Evolutionary conservation across 1,140 invertebrate species (phyloP).

Genomic region (Achatina immaculata): DNA sequence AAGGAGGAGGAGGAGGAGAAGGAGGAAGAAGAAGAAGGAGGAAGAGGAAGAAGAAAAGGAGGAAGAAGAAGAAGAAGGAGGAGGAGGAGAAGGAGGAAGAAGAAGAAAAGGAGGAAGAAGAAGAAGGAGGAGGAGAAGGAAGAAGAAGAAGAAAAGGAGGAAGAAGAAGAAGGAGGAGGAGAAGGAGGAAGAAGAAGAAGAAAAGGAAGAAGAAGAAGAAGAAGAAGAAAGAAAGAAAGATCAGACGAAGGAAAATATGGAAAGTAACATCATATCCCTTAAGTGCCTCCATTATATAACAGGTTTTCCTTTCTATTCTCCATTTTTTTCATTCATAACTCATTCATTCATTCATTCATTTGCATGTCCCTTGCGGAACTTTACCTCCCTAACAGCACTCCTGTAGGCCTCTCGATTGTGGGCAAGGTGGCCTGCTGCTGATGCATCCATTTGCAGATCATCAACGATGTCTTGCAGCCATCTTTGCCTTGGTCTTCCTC

Average conservation of each 20-base stretch:
- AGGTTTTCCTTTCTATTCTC: not conserved
- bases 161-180: not conserved
- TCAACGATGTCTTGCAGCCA: too few relatives aligned
- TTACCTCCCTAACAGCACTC: too few relatives aligned
- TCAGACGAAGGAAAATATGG: not conserved
- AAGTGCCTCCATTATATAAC: not conserved
- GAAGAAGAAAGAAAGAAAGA: not conserved
- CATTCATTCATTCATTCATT: too few relatives aligned
- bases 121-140: not conserved
- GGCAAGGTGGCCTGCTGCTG: too few relatives aligned
- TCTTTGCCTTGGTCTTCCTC: too few relatives aligned
- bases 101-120: not conserved
- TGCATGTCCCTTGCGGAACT: too few relatives aligned
- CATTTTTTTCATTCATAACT: too few relatives aligned
- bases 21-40: not conserved
- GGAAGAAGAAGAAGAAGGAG: not conserved
- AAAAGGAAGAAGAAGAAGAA: not conserved
- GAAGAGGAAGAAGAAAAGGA: not conserved
- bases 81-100: constrained; percentile 15
- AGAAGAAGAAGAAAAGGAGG: not conserved
- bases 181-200: constrained; percentile 15
- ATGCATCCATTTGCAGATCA: too few relatives aligned
- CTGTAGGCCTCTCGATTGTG: too few relatives aligned
- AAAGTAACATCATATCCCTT: not conserved
- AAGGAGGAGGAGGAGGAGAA: constrained; percentile 1